Percentiles rank a stretch among this genome's conserved stretches.
Evolutionary conservation across 2,888 invertebrate genomes (phyloP).

Genomic region (Heliconius aoede): DNA sequence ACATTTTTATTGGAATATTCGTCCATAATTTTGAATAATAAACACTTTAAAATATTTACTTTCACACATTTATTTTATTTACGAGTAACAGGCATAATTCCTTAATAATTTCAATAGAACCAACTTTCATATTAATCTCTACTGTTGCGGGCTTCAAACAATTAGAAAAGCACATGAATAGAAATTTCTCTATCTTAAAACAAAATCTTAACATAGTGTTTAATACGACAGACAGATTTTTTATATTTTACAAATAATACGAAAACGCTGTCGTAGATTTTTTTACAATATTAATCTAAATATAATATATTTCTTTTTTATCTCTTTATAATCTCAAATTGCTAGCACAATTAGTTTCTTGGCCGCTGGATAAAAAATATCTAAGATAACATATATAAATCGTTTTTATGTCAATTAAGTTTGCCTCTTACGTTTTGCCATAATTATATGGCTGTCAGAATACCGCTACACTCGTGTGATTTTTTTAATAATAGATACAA

Average conservation of each 20-base stretch:
- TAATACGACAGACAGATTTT: too few species aligned
- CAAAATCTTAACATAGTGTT: background rate
- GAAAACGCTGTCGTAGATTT: background rate
- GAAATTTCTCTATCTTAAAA: background rate
- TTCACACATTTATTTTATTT: too few species aligned
- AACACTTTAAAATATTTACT: too few species aligned
- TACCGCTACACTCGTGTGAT: conserved; percentile 28
- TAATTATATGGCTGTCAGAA: conserved; percentile 18
- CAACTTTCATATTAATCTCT: background rate
- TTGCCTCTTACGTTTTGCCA: conserved; percentile 14
- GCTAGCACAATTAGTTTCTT: background rate
- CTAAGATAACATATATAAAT: conserved; percentile 4
- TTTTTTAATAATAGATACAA: conserved; percentile 28
- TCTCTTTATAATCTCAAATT: background rate
- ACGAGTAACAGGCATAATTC: too few species aligned
- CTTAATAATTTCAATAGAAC: background rate
- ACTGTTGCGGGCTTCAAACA: background rate
- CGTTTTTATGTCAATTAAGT: conserved; percentile 8
- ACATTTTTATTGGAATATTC: too few species aligned
- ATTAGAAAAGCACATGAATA: background rate
- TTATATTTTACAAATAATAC: background rate
- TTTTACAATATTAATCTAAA: background rate
- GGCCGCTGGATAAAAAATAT: conserved; percentile 4
- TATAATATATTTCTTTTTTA: background rate
- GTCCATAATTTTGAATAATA: too few species aligned